Conservation (phyloP, 2,113 vertebrate genomes). For the Mormoops blainvillei region DNA sequence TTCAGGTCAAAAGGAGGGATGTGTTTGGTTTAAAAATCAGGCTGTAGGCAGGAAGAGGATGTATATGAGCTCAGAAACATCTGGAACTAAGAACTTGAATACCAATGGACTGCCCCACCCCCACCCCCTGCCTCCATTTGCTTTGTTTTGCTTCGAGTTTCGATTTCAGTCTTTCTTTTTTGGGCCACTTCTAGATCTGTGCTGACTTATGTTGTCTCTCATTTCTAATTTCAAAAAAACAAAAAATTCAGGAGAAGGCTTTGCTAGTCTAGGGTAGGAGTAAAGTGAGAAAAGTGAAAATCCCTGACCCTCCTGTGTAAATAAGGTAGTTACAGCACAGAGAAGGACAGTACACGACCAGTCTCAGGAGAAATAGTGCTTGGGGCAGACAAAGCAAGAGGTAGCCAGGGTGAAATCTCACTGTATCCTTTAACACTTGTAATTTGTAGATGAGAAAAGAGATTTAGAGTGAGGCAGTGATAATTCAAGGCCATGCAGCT, state of each 20-base stretch:
- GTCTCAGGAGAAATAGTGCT: not conserved
- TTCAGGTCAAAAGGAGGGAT: not conserved
- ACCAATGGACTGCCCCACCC: not conserved
- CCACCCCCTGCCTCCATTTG: not conserved
- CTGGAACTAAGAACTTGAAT: not conserved
- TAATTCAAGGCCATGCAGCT: not conserved
- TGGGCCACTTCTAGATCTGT: not conserved
- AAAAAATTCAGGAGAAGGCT: not conserved
- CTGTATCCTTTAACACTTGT: not conserved
- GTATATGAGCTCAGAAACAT: not conserved
- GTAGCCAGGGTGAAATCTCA: not conserved
- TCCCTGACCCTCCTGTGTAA: not conserved
- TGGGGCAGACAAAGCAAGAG: not conserved
- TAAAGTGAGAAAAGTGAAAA: not conserved
- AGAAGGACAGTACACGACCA: not conserved
- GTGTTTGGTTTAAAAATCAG: not conserved
- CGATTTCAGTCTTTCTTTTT: not conserved
- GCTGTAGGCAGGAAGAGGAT: not conserved
- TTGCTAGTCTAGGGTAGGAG: not conserved
- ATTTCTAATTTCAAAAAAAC: not conserved
- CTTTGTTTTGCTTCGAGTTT: not conserved
- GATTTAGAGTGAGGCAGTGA: not conserved
- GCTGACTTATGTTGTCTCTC: not conserved
- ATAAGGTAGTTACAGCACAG: not conserved
- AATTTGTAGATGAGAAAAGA: not conserved